Conservation (phyloP, 2,888 invertebrate species). For the Ennomos fuscantarius region DNA sequence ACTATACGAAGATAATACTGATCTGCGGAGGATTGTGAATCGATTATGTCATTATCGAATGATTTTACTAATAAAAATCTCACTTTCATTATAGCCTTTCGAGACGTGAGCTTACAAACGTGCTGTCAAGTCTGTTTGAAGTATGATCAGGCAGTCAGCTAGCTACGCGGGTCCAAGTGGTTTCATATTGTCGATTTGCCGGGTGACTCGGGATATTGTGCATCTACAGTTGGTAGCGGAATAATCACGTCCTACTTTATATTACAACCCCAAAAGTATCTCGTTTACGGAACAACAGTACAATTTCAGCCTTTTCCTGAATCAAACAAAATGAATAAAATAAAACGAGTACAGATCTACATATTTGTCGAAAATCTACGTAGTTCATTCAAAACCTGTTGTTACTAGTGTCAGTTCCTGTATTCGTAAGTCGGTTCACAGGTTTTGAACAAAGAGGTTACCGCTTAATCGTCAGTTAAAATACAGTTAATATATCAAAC, state of each 20-base stretch:
- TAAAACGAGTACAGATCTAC: conserved; percentile 67
- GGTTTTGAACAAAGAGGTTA: conserved; percentile 82
- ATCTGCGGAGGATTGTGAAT: conserved; percentile 75
- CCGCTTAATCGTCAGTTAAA: conserved; percentile 80
- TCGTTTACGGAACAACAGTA: conserved; percentile 59
- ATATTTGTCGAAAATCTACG: conserved; percentile 73
- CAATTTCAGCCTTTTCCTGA: conserved; percentile 68
- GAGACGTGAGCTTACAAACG: conserved; percentile 50
- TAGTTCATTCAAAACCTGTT: conserved; percentile 82
- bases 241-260: conserved; percentile 58
- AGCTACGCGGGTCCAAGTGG: conserved; percentile 50
- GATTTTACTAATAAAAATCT: conserved; percentile 63
- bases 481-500: conserved; percentile 85
- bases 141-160: conserved; percentile 64
- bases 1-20: conserved; percentile 65
- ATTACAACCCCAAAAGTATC: conserved; percentile 67
- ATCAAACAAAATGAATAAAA: conserved; percentile 55
- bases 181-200: conserved; percentile 39
- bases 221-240: conserved; percentile 51
- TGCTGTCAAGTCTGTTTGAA: conserved; percentile 33
- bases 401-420: conserved; percentile 78
- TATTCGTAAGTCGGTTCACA: conserved; percentile 76
- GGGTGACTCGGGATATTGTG: conserved; percentile 47
- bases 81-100: conserved; percentile 60
- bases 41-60: conserved; percentile 53